Evolutionary conservation across 2,888 invertebrate genomes (phyloP).

Genomic region (Lamellibrachia columna): DNA sequence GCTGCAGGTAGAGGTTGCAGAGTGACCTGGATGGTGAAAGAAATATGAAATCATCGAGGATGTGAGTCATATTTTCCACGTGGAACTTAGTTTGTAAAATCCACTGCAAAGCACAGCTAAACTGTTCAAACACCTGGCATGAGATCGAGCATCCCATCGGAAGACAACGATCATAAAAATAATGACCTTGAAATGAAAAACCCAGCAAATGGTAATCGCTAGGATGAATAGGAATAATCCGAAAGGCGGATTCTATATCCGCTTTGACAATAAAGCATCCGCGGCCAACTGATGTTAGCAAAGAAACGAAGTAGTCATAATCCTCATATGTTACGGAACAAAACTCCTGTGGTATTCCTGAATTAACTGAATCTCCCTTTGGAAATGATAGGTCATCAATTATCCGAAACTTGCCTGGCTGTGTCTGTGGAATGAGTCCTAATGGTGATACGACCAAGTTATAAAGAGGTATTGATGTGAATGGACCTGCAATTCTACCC

Average conservation of each 20-base stretch:
- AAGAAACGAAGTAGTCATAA: not conserved
- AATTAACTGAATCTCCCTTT: not conserved
- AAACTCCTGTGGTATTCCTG: not conserved
- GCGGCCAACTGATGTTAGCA: not conserved
- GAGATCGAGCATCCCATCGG: not conserved
- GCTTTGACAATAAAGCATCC: not conserved
- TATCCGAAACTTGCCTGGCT: not conserved
- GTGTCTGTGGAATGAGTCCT: not conserved
- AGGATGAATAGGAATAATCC: not conserved
- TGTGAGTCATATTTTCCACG: too few relatives aligned
- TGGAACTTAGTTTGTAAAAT: too few relatives aligned
- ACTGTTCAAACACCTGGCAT: not conserved
- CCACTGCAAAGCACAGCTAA: too few relatives aligned
- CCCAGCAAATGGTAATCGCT: not conserved
- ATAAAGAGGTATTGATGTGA: not conserved
- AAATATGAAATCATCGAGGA: too few relatives aligned
- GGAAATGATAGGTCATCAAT: not conserved
- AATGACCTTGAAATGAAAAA: not conserved
- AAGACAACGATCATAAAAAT: not conserved
- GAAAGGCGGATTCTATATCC: not conserved
- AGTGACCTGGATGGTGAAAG: too few relatives aligned
- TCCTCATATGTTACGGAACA: not conserved
- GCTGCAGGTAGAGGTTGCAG: too few relatives aligned
- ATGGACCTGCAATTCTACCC: constrained; percentile 13
- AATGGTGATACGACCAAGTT: not conserved